A percentile compares a stretch with the other conserved stretches of the same genome.
Conservation (phyloP, 2,797 vertebrate species). For the Emydoidea blandingii region DNA sequence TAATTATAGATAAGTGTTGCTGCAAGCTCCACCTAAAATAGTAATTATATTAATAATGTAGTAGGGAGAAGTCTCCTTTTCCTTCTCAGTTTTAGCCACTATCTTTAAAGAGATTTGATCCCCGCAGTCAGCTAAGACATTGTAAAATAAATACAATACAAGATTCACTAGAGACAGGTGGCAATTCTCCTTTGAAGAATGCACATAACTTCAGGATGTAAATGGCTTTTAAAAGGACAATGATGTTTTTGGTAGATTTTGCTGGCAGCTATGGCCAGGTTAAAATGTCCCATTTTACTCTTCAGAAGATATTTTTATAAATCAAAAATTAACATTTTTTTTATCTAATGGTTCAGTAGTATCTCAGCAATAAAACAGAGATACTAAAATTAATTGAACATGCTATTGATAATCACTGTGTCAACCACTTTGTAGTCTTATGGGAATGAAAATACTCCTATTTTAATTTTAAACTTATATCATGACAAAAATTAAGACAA, state of each 20-base stretch:
- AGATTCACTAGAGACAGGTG: background rate
- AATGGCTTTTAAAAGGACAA: background rate
- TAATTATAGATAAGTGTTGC: background rate
- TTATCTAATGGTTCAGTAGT: too few relatives aligned
- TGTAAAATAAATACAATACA: background rate
- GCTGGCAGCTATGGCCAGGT: background rate
- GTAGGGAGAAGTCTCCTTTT: background rate
- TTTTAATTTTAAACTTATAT: background rate
- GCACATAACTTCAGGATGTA: background rate
- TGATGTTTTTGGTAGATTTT: background rate
- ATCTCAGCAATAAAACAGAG: background rate
- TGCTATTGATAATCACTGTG: background rate
- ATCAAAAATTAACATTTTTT: background rate
- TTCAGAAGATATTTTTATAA: background rate
- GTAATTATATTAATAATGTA: background rate
- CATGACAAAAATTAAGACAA: background rate
- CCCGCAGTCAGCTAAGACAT: background rate
- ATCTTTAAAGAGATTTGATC: constrained; percentile 23
- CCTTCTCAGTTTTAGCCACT: fast-evolving
- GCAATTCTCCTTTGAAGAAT: background rate
- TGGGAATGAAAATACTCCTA: background rate
- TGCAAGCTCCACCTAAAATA: background rate
- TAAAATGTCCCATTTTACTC: background rate
- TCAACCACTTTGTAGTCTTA: background rate
- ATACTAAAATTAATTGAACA: background rate